Base-by-base conservation (phyloP, 2,888 invertebrate genomes). In the Prenolepis imparis region DNA sequence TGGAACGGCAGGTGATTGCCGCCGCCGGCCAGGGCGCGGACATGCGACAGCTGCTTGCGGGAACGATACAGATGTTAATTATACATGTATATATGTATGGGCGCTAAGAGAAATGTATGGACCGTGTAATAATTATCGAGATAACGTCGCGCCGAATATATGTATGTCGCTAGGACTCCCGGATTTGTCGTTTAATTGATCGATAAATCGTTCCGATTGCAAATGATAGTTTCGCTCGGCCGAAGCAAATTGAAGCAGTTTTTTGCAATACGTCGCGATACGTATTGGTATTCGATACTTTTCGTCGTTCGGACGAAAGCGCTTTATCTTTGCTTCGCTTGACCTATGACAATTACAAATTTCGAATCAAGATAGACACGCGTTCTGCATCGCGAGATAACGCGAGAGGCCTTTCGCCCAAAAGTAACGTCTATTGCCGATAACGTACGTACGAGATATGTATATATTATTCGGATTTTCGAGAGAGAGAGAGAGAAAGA, bases 11-110 rank as follows among this genome's bases (percentile, higher is more conserved):
- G 89, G 90, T 94, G 94, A 89, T 94, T 94, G 86, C 93, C 93
- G 83, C 94, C 94, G 88, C 94, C 92, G 85, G 94, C 94, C 90
- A 95, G 90, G 75, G 94, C 94, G 86, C 94, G 94, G 85, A 94
- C 94, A 88, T 94, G 94, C 89, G 94, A 94, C 88, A 94, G 92
- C 94, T 94, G 89, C 57, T 91, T 88, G n/a, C 64, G 74, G 44
- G 44, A 24, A 44, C 18, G 32, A 44, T 59, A 44, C 44, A 32
- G 48, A 52, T 36, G 28, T 59, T 70, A 82, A 28, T 36, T 36
- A 36, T 36, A 36, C 4, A 36, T 36, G 4, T 36, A 36, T 36
- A 36, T 5, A 36, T 36, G 5, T 36, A 36, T 36, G 4, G 5
- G 36, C 4, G 36, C 36, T 36, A 36, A 36, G 36, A 36, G 18